phyloP scores from a whole-genome alignment of 2,888 invertebrate species.

The Drosophila ustulata region DNA sequence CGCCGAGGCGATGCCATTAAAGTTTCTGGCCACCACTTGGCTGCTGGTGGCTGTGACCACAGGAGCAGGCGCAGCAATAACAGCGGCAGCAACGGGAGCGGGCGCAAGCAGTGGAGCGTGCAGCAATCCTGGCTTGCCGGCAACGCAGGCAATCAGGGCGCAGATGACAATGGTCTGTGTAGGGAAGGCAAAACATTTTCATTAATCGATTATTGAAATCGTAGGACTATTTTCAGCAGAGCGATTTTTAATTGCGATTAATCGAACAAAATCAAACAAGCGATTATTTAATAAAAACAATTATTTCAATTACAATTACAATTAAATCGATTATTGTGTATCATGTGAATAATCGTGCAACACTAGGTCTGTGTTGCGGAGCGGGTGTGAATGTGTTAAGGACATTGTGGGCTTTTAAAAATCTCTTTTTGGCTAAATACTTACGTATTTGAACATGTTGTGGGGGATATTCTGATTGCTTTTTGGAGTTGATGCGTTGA shows the following conservation, averaged over 20 bases:
- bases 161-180: constrained; percentile 44
- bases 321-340: too few species aligned
- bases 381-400: neutral
- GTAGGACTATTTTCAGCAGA: too few species aligned
- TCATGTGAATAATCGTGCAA: too few species aligned
- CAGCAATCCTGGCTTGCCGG: constrained; percentile 58
- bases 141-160: constrained; percentile 44
- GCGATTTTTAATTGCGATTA: too few species aligned
- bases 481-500: constrained; percentile 37
- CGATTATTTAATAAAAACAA: too few species aligned
- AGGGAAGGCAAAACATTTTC: too few species aligned
- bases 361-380: constrained; percentile 17
- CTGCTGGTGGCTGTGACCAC: constrained; percentile 72
- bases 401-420: constrained; percentile 7
- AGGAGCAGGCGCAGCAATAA: constrained; percentile 64
- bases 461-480: constrained; percentile 38
- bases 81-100: constrained; percentile 37
- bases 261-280: too few species aligned
- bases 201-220: too few species aligned
- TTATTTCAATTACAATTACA: too few species aligned
- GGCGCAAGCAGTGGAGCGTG: constrained; percentile 37
- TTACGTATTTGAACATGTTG: constrained; percentile 68
- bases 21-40: constrained; percentile 66
- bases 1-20: constrained; percentile 67
- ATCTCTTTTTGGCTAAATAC: constrained; percentile 13